Conservation (phyloP, 1,140 invertebrate species). For the Triops cancriformis region DNA sequence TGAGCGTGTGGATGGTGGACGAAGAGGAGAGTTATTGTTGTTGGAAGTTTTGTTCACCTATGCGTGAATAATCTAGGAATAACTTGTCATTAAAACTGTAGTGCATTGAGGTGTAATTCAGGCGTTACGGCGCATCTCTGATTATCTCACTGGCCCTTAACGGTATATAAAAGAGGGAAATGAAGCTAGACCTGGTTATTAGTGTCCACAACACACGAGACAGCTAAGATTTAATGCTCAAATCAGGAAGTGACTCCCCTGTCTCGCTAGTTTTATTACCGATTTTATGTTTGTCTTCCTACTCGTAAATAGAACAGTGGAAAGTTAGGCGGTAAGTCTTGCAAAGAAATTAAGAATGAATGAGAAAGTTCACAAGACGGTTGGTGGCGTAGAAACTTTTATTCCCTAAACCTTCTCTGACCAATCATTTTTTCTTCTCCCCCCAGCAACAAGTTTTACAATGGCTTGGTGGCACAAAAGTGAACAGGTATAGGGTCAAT, state of each 20-base stretch:
- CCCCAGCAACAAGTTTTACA: neutral
- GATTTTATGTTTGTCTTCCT: neutral
- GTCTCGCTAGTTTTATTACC: neutral
- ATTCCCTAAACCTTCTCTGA: slow-evolving; percentile 2
- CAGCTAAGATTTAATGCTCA: neutral
- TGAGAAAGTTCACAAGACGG: neutral
- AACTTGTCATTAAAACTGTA: neutral
- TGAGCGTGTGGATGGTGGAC: neutral
- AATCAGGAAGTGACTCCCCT: neutral
- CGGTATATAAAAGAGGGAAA: neutral
- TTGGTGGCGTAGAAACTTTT: neutral
- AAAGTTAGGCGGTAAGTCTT: neutral
- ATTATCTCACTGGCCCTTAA: neutral
- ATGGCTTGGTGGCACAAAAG: neutral
- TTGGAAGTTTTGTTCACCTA: neutral
- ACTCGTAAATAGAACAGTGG: too few relatives aligned
- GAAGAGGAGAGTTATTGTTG: neutral
- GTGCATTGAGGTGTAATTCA: slow-evolving; percentile 10
- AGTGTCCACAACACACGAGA: neutral
- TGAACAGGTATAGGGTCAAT: slow-evolving; percentile 5
- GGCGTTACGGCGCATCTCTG: neutral
- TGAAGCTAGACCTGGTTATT: slow-evolving; percentile 6
- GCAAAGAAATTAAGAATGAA: neutral
- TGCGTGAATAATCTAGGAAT: slow-evolving; percentile 10
- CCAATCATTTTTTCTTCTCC: neutral